These are phyloP conservation scores for Mionectes olivaceus DNA, from an alignment of 2,797 vertebrate genomes.

Conservation along the genomic window DNA sequence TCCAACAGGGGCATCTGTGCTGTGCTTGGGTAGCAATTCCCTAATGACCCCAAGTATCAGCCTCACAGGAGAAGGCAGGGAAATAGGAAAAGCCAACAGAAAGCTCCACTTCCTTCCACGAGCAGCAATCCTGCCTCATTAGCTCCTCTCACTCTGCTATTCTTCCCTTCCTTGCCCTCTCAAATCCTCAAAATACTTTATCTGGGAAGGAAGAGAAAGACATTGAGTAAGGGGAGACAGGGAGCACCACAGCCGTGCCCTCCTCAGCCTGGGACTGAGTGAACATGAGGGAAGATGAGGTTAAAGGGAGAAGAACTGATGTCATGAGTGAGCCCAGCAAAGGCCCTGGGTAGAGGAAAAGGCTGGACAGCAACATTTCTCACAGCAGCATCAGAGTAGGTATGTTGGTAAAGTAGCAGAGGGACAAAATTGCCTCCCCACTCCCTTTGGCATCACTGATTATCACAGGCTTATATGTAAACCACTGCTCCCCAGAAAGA, in stretches of 20 bases:
- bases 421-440: neutral
- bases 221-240: neutral
- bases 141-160: neutral
- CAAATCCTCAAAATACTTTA: neutral
- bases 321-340: neutral
- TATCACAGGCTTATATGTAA: neutral
- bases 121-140: neutral
- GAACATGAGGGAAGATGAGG: neutral
- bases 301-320: neutral
- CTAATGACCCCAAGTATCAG: neutral
- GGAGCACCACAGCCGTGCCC: neutral
- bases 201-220: neutral
- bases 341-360: neutral
- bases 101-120: neutral
- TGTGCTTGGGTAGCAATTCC: neutral
- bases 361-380: neutral
- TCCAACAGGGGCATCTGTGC: neutral
- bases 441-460: neutral
- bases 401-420: neutral
- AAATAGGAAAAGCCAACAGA: neutral
- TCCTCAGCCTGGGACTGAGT: neutral
- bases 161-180: neutral
- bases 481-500: neutral
- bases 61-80: rapidly evolving
- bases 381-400: neutral